Evolutionary conservation across 2,797 vertebrate genomes (phyloP).

Genomic region (Hyperoplus lanceolatus): DNA sequence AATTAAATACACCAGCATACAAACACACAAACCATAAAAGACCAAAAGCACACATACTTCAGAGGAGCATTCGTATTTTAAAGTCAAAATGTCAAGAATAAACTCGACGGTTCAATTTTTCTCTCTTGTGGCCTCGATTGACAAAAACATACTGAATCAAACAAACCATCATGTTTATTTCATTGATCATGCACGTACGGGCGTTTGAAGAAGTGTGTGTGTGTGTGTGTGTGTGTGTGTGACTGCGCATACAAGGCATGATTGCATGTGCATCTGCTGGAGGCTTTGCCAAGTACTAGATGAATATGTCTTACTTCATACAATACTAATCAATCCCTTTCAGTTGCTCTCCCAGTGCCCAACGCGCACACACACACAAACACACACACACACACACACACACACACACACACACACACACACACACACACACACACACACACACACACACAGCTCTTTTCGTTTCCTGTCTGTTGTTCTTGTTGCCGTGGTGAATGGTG

Average conservation of each 20-base stretch:
- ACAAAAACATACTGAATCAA: too few relatives aligned
- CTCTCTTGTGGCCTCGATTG: too few relatives aligned
- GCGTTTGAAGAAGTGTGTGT: background rate
- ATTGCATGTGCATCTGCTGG: constrained; percentile 6
- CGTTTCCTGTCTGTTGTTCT: constrained; percentile 60
- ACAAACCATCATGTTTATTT: too few relatives aligned
- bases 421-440: too few relatives aligned
- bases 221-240: background rate
- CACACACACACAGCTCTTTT: constrained; percentile 20
- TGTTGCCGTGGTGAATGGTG: constrained; percentile 50
- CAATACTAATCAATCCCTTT: constrained; percentile 54
- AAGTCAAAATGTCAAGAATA: too few relatives aligned
- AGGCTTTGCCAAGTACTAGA: constrained; percentile 13
- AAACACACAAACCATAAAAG: background rate
- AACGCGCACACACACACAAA: background rate
- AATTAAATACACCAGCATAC: background rate
- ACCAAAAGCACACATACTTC: background rate
- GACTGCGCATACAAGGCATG: background rate
- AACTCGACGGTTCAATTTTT: too few relatives aligned
- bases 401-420: background rate
- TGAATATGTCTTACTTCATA: constrained; percentile 49
- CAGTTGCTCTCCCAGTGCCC: background rate
- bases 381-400: background rate
- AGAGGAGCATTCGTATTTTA: too few relatives aligned
- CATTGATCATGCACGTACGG: background rate